Evolutionary conservation across 2,113 vertebrate species (phyloP).

Genomic region (Aspiorhynchus laticeps): DNA sequence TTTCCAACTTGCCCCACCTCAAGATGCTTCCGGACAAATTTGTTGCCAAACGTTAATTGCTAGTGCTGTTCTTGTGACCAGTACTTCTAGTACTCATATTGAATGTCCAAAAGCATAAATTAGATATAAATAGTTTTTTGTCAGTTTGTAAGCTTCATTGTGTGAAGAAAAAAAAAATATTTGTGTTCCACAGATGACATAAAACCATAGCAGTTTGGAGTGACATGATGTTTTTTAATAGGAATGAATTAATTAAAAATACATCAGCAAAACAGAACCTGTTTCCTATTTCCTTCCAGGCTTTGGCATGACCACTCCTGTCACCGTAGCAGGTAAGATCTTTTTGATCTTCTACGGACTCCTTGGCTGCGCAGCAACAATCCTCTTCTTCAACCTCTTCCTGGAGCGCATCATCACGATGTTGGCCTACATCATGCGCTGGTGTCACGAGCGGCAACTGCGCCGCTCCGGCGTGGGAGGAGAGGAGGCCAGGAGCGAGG

Average conservation of each 20-base stretch:
- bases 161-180: neutral
- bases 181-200: neutral
- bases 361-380: slow-evolving; percentile 79
- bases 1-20: neutral
- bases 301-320: slow-evolving; percentile 81
- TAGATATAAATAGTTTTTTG: neutral
- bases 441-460: slow-evolving; percentile 75
- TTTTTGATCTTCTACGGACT: slow-evolving; percentile 82
- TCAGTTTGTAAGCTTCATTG: neutral
- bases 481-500: slow-evolving; percentile 63
- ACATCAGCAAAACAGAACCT: neutral
- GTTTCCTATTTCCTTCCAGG: slow-evolving; percentile 61
- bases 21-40: neutral
- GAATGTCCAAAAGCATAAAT: neutral
- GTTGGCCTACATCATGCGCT: slow-evolving; percentile 80
- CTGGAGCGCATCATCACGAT: slow-evolving; percentile 82
- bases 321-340: slow-evolving; percentile 76
- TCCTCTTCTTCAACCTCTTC: slow-evolving; percentile 83
- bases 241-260: neutral
- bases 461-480: slow-evolving; percentile 62
- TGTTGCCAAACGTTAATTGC: neutral
- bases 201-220: neutral
- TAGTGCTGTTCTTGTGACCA: neutral
- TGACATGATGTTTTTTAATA: neutral
- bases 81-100: neutral